phyloP scores from a whole-genome alignment of 2,797 vertebrate species.

The Peromyscus eremicus region DNA sequence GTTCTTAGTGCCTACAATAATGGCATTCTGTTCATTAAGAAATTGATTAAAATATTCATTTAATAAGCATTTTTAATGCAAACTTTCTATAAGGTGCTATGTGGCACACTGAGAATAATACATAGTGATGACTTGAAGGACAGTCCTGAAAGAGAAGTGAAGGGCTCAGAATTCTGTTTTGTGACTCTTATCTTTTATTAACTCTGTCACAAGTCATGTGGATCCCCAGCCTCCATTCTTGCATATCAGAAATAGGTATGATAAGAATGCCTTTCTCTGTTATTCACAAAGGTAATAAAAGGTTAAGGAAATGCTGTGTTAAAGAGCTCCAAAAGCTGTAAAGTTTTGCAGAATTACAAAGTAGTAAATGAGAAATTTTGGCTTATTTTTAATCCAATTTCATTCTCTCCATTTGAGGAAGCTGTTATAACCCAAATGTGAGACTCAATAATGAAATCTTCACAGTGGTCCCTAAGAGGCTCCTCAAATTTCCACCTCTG shows the following conservation, averaged over 20 bases:
- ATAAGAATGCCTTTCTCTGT: background rate
- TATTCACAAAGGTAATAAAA: background rate
- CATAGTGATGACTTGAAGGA: background rate
- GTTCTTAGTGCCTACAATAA: background rate
- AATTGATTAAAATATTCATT: background rate
- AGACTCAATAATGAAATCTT: background rate
- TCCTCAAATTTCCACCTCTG: background rate
- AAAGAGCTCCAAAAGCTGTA: background rate
- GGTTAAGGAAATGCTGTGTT: background rate
- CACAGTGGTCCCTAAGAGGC: background rate
- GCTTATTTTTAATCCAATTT: background rate
- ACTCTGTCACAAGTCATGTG: background rate
- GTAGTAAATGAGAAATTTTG: background rate
- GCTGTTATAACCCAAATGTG: background rate
- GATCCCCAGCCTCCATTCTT: background rate
- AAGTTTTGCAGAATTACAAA: background rate
- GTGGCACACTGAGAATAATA: background rate
- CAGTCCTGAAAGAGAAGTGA: conserved; percentile 15
- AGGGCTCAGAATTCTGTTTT: background rate
- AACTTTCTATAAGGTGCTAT: background rate
- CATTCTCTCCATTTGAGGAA: background rate
- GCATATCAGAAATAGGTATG: background rate
- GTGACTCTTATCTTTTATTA: background rate
- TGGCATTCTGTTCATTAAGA: background rate
- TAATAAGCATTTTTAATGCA: conserved; percentile 14